These are phyloP conservation scores for Zosterops pallidus DNA, from an alignment of 2,113 vertebrate species.

Conservation along the genomic window DNA sequence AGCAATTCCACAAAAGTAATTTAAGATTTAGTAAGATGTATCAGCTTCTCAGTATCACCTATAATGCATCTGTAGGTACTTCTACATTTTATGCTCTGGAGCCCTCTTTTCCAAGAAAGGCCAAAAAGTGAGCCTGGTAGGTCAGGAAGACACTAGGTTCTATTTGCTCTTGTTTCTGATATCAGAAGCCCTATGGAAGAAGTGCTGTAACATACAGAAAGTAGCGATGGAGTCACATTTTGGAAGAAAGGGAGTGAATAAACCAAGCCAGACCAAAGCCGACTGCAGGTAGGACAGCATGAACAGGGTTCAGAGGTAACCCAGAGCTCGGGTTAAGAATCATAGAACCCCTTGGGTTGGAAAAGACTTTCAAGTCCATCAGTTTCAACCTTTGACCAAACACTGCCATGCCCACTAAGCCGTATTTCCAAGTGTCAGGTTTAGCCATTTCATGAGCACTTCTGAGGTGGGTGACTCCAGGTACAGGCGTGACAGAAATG, in stretches of 20 bases:
- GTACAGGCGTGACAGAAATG: background rate
- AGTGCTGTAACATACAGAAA: background rate
- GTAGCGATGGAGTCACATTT: background rate
- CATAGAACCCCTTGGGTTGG: no score
- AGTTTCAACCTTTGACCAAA: background rate
- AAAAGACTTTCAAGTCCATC: background rate
- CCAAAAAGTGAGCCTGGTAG: background rate
- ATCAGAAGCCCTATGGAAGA: background rate
- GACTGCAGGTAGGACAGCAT: background rate
- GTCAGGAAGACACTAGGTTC: background rate
- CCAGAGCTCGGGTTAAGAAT: background rate
- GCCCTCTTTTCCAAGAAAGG: background rate
- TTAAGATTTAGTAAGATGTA: background rate
- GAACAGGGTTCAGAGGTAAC: background rate
- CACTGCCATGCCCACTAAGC: background rate
- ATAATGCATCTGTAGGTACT: background rate
- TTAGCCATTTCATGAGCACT: background rate
- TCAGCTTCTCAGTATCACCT: background rate
- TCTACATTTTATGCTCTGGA: background rate
- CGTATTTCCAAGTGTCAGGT: rapidly evolving
- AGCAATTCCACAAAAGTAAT: background rate
- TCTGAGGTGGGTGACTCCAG: background rate
- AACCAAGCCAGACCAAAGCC: background rate
- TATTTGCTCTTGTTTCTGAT: background rate
- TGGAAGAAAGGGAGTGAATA: background rate